Conservation (phyloP, 2,888 invertebrate species). For the Glomeris marginata region DNA sequence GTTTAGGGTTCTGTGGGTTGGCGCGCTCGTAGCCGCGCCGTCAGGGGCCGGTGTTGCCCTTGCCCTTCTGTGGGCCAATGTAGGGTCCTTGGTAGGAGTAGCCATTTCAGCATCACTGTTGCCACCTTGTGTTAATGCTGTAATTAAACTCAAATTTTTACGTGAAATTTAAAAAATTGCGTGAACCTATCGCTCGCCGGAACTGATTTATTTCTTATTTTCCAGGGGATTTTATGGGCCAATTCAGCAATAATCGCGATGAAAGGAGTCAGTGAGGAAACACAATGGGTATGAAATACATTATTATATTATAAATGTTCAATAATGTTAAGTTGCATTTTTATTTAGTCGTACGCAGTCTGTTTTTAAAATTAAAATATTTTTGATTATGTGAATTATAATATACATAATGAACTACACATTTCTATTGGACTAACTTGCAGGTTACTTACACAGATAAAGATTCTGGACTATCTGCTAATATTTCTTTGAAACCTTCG, state of each 20-base stretch:
- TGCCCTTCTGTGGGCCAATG: constrained; percentile 60
- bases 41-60: constrained; percentile 64
- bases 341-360: background rate
- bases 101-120: constrained; percentile 65
- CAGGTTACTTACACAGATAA: too few species aligned
- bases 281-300: background rate
- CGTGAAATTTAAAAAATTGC: too few species aligned
- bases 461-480: too few species aligned
- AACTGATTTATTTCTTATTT: background rate
- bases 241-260: constrained; percentile 12
- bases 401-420: too few species aligned
- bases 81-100: constrained; percentile 61
- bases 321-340: constrained; percentile 1
- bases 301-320: too few species aligned
- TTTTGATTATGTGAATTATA: too few species aligned
- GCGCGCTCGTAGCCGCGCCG: constrained; percentile 55
- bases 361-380: too few species aligned
- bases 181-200: background rate
- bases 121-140: constrained; percentile 67
- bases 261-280: constrained; percentile 8
- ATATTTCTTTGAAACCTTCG: too few species aligned
- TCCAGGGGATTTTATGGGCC: constrained; percentile 15
- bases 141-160: constrained; percentile 17
- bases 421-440: too few species aligned
- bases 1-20: constrained; percentile 49